Base-by-base conservation (phyloP, 2,113 vertebrate genomes). In the Camarhynchus parvulus region DNA sequence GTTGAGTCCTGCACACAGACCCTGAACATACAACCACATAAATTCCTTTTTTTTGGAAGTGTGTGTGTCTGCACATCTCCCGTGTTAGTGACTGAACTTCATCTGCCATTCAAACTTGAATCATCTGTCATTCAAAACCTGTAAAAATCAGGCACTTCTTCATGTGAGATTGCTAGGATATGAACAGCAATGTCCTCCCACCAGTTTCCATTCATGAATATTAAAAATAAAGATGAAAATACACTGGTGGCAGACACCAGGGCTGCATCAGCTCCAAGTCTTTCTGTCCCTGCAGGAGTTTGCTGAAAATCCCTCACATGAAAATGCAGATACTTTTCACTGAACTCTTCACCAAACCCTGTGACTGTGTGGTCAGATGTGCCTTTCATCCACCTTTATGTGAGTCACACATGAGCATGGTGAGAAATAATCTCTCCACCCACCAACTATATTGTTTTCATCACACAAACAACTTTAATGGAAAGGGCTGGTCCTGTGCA, bases 281-380 rank as follows among this genome's bases (percentile, higher is more conserved):
- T 10, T 28, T 39, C 15, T 20, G 8, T 59, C 33, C 37, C 35
- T 72, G 31, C 12, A 16, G 16, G 24, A 44, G 18, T 18, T 52
- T 2, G 11, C 25, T 30, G 61, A 53, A 78, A 31, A 56, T 4
- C 31, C 52, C 49, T 78, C 46, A 21, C 20, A 9, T 2, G 20
- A 47, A 23, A 59, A 41, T 2, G 7, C 7, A 41, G 31, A 35
- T 8, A 31, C 0, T 6, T 24, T 30, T 47, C 33, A 50, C 0
- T 7, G 20, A 58, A 30, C 6, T 4, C 35, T 33, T 24, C 62
- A 33, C 7, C 27, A 11, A 49, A 42, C 5, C 46, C 13, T 10
- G 5, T 1, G 56, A 18, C 19, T 19, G 16, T 1, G 33, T n/a
- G 46, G 49, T 46, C 44, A 80, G 35, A 59, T 1, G 47, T 30